phyloP scores from a whole-genome alignment of 2,888 invertebrate genomes.

The Alcis repandata region DNA sequence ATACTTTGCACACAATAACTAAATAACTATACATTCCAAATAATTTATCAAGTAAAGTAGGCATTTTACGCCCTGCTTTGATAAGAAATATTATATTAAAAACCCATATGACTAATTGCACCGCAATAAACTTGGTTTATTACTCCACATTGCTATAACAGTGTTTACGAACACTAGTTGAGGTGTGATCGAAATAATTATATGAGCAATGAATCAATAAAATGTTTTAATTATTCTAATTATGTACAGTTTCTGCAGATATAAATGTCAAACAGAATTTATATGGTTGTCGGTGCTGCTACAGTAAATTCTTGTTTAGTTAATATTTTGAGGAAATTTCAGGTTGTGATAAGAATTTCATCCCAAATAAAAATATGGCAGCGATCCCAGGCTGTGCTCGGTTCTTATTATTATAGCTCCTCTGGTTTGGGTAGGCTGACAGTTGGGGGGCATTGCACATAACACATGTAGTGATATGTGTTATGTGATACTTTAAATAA shows the following conservation, averaged over 20 bases:
- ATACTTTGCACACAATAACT: no score
- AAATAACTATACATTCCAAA: not conserved
- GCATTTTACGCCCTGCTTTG: not conserved
- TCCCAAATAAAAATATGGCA: no score
- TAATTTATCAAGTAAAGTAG: not conserved
- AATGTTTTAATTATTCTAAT: not conserved
- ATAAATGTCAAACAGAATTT: not conserved
- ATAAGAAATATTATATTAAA: constrained; percentile 1
- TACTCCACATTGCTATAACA: constrained; percentile 4
- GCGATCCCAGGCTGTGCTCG: no score
- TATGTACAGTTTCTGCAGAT: not conserved
- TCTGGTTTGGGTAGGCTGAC: no score
- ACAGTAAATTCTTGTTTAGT: no score
- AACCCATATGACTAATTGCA: constrained; percentile 7
- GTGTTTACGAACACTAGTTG: constrained; percentile 18
- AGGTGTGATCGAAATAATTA: constrained; percentile 24
- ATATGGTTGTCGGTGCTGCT: no score
- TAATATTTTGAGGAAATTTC: no score
- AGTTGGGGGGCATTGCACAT: no score
- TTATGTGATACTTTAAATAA: no score
- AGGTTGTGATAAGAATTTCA: no score
- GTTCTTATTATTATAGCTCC: no score
- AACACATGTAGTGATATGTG: no score
- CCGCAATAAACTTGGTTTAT: constrained; percentile 4
- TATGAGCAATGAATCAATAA: constrained; percentile 22